Evolutionary conservation across 2,888 invertebrate species (phyloP).

Genomic region (Microctonus aethiopoides): DNA sequence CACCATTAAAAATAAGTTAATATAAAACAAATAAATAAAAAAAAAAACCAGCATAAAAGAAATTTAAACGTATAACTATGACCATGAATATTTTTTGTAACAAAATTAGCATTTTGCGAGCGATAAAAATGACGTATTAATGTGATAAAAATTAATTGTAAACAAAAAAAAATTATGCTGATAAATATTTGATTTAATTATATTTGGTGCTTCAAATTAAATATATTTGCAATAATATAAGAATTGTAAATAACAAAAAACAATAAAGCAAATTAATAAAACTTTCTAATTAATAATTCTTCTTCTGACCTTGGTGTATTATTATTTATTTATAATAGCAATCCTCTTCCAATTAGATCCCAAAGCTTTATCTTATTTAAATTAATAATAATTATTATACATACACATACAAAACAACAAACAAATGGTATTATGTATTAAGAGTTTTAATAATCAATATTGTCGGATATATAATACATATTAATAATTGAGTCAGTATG

Average conservation of each 20-base stretch:
- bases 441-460: constrained; percentile 67
- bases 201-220: background rate
- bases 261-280: constrained; percentile 1
- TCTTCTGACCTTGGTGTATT: background rate
- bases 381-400: background rate
- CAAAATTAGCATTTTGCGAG: background rate
- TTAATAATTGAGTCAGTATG: constrained; percentile 65
- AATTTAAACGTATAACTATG: background rate
- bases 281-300: background rate
- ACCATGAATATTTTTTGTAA: background rate
- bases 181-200: background rate
- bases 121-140: constrained; percentile 1
- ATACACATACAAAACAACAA: background rate
- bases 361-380: background rate
- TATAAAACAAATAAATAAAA: background rate
- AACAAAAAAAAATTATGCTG: background rate
- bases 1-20: background rate
- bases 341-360: background rate
- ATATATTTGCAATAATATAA: background rate
- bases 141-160: background rate
- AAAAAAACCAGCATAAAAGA: constrained; percentile 1
- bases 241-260: background rate
- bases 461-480: constrained; percentile 66
- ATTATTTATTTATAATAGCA: background rate
- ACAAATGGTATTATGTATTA: constrained; percentile 53